Evolutionary conservation across 2,888 invertebrate species (phyloP).

Genomic region (Aspidapion aeneum): DNA sequence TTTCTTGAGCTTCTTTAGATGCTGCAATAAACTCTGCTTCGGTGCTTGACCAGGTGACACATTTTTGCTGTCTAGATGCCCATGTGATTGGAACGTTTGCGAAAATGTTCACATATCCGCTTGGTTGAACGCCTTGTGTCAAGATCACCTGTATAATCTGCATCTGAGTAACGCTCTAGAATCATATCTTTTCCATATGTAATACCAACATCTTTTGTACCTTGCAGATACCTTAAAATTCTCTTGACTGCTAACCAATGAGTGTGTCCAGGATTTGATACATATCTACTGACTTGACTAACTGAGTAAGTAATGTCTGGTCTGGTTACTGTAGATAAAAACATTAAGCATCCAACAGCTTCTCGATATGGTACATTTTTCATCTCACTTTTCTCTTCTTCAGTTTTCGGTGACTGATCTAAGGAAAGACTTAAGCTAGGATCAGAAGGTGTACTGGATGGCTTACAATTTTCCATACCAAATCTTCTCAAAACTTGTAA

Average conservation of each 20-base stretch:
- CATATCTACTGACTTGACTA: slow-evolving; percentile 25
- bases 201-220: slow-evolving; percentile 2
- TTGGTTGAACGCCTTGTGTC: slow-evolving; percentile 6
- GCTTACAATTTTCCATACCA: background rate
- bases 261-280: slow-evolving; percentile 8
- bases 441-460: too few species aligned
- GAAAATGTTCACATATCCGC: slow-evolving; percentile 9
- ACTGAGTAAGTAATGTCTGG: slow-evolving; percentile 31
- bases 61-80: slow-evolving; percentile 7
- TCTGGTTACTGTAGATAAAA: slow-evolving; percentile 24
- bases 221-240: slow-evolving; percentile 18
- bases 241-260: slow-evolving; percentile 16
- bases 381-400: slow-evolving; percentile 2
- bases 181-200: background rate
- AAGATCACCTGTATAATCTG: background rate
- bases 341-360: slow-evolving; percentile 29
- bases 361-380: slow-evolving; percentile 26
- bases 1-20: too few species aligned
- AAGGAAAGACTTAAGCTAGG: background rate
- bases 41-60: slow-evolving; percentile 9
- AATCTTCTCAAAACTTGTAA: background rate
- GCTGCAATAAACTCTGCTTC: slow-evolving; percentile 12
- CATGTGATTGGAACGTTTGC: slow-evolving; percentile 5
- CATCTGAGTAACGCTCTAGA: background rate
- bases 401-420: slow-evolving; percentile 1